Conservation (phyloP, 2,888 invertebrate species). For the Coelinius sp. region DNA sequence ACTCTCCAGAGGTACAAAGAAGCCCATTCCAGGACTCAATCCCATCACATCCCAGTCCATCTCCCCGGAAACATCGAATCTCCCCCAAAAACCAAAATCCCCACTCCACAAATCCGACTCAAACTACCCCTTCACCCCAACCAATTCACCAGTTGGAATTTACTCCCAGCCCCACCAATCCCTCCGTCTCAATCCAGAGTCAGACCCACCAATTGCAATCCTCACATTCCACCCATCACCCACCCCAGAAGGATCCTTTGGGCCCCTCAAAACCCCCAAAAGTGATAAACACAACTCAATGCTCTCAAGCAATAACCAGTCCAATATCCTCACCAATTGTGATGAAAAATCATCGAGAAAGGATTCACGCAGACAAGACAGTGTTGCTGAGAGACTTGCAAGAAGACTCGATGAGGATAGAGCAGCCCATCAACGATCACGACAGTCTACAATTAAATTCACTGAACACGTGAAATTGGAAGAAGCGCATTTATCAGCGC, state of each 20-base stretch:
- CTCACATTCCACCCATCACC: not conserved
- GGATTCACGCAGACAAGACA: constrained; percentile 29
- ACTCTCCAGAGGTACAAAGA: constrained; percentile 4
- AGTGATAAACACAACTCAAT: constrained; percentile 59
- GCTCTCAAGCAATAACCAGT: constrained; percentile 65
- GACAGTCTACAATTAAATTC: constrained; percentile 54
- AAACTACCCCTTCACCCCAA: constrained; percentile 16
- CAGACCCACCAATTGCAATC: constrained; percentile 36
- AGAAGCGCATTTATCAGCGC: constrained; percentile 70
- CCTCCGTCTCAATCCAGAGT: constrained; percentile 46
- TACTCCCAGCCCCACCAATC: constrained; percentile 25
- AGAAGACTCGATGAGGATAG: constrained; percentile 29
- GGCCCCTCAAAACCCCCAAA: constrained; percentile 11
- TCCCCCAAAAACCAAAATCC: not conserved
- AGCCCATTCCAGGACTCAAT: constrained; percentile 8
- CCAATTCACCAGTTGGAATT: constrained; percentile 50
- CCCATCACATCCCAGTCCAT: not conserved
- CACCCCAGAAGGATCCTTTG: not conserved
- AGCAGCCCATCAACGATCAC: constrained; percentile 29
- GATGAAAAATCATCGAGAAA: constrained; percentile 43
- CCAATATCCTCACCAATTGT: constrained; percentile 63
- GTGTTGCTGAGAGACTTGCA: constrained; percentile 27
- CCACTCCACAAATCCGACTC: not conserved
- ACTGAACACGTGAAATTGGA: constrained; percentile 70
- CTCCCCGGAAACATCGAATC: not conserved